Percentiles rank a stretch among this genome's conserved stretches.
These are phyloP conservation scores for Torymus tubicola DNA, from an alignment of 2,888 invertebrate genomes.

Conservation along the genomic window DNA sequence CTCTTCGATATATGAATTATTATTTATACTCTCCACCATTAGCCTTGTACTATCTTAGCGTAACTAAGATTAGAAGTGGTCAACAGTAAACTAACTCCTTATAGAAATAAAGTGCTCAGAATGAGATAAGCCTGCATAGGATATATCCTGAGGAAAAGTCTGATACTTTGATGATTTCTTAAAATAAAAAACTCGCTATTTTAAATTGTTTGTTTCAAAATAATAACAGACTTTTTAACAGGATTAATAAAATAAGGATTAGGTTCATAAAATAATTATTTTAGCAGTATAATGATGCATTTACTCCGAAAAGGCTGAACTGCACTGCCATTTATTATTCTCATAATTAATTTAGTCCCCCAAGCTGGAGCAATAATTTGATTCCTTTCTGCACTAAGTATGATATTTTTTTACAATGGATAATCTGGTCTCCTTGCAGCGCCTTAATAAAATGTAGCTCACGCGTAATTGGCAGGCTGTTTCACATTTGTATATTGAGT, in stretches of 20 bases:
- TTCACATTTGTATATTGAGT: slow-evolving; percentile 43
- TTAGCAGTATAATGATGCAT: slow-evolving; percentile 38
- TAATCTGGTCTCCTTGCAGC: slow-evolving; percentile 22
- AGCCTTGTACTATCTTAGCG: slow-evolving; percentile 11
- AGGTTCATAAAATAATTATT: slow-evolving; percentile 3
- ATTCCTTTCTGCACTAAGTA: slow-evolving; percentile 39
- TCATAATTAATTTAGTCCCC: slow-evolving; percentile 26
- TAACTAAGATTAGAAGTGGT: slow-evolving; percentile 15
- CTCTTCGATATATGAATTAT: neutral
- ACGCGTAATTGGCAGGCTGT: slow-evolving; percentile 49
- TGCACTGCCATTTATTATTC: slow-evolving; percentile 32
- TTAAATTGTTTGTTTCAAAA: no score
- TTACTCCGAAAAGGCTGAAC: slow-evolving; percentile 18
- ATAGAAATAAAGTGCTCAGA: slow-evolving; percentile 22
- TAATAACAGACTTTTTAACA: slow-evolving; percentile 30
- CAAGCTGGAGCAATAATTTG: slow-evolving; percentile 35
- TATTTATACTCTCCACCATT: slow-evolving; percentile 9
- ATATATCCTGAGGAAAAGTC: slow-evolving; percentile 26
- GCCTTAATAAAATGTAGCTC: slow-evolving; percentile 47
- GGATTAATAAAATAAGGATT: neutral
- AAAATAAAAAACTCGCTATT: no score
- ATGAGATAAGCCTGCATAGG: slow-evolving; percentile 20
- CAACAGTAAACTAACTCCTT: neutral
- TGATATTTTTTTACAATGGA: slow-evolving; percentile 20
- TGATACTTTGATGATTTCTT: neutral